Evolutionary conservation across 2,797 vertebrate genomes (phyloP).

Genomic region (Helostoma temminkii): DNA sequence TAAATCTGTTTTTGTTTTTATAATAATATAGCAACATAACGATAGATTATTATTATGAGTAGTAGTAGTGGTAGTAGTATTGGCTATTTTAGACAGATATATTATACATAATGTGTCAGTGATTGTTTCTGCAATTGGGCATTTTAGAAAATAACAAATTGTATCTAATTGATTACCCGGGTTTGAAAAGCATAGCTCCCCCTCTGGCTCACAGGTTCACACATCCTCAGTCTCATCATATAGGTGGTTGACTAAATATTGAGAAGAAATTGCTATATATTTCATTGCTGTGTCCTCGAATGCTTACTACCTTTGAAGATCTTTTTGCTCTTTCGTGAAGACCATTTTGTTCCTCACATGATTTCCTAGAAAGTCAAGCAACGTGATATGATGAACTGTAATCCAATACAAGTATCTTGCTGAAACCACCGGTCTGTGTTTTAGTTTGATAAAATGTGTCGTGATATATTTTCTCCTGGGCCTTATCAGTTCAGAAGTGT

Average conservation of each 20-base stretch:
- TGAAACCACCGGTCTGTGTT: background rate
- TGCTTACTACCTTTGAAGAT: background rate
- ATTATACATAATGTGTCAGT: background rate
- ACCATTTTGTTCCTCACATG: background rate
- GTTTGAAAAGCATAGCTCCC: conserved; percentile 56
- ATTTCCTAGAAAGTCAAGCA: background rate
- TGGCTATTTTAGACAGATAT: no score
- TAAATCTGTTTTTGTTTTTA: background rate
- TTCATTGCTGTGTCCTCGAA: background rate
- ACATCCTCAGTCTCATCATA: background rate
- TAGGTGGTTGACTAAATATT: background rate
- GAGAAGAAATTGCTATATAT: background rate
- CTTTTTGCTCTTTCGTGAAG: background rate
- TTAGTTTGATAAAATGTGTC: background rate
- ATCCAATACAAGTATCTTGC: background rate
- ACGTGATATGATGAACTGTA: background rate
- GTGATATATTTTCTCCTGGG: background rate
- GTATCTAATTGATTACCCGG: background rate
- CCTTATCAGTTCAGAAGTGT: background rate
- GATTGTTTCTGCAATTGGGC: background rate
- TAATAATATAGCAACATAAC: no score
- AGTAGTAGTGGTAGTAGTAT: no score
- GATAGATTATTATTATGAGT: no score
- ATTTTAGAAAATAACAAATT: conserved; percentile 14
- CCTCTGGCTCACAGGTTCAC: conserved; percentile 56